Evolutionary conservation across 2,888 invertebrate species (phyloP).

Genomic region (Dichetophora obliterata): DNA sequence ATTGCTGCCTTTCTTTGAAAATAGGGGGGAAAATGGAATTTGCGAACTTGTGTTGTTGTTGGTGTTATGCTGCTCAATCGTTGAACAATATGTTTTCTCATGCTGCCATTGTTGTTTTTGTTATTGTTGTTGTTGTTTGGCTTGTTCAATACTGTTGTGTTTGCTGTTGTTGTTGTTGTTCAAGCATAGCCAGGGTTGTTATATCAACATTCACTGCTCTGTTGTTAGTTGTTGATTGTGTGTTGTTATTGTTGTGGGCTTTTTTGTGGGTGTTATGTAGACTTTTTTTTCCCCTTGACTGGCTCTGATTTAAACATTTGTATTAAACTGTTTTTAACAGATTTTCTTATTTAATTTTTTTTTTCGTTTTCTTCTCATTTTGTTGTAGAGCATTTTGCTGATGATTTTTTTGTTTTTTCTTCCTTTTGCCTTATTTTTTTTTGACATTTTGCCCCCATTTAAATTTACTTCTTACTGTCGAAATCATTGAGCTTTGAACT

Average conservation of each 20-base stretch:
- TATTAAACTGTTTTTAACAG: conserved; percentile 29
- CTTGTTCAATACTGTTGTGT: conserved; percentile 7
- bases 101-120: conserved; percentile 8
- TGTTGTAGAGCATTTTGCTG: not conserved
- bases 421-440: too few relatives aligned
- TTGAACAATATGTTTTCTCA: conserved; percentile 23
- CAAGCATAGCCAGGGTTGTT: conserved; percentile 16
- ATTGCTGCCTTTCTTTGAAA: conserved; percentile 28
- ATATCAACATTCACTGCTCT: not conserved
- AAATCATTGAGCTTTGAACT: too few relatives aligned
- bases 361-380: not conserved
- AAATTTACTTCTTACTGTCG: too few relatives aligned
- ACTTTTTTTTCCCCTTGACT: not conserved
- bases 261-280: not conserved
- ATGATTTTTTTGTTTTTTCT: too few relatives aligned
- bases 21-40: conserved; percentile 25
- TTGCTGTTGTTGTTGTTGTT: not conserved
- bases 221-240: not conserved
- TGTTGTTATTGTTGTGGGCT: conserved; percentile 4
- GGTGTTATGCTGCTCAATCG: conserved; percentile 11
- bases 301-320: conserved; percentile 25
- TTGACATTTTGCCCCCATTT: too few relatives aligned
- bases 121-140: not conserved
- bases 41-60: conserved; percentile 25
- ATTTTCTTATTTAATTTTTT: not conserved